Conservation (phyloP, 2,888 invertebrate species). For the Callyntrura guangdongensis region DNA sequence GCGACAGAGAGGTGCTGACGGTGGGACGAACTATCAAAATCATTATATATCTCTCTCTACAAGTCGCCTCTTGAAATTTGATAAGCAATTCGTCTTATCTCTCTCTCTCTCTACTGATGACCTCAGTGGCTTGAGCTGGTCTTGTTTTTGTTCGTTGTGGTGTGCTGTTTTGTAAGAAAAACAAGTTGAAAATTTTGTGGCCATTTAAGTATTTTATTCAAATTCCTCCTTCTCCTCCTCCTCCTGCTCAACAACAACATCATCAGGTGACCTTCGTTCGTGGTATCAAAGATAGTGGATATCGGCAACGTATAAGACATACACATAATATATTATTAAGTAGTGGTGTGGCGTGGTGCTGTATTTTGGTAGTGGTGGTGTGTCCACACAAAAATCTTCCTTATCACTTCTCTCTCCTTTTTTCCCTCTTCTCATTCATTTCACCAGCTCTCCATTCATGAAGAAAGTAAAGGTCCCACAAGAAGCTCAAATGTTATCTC, state of each 20-base stretch:
- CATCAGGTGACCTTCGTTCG: slow-evolving; percentile 43
- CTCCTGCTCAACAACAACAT: too few relatives aligned
- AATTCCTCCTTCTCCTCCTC: neutral
- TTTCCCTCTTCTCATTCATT: slow-evolving; percentile 37
- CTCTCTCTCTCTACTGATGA: slow-evolving; percentile 20
- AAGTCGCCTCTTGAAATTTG: slow-evolving; percentile 35
- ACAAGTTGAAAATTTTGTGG: slow-evolving; percentile 54
- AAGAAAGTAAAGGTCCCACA: slow-evolving; percentile 25
- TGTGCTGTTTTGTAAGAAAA: slow-evolving; percentile 23
- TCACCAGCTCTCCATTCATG: neutral
- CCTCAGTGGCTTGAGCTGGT: slow-evolving; percentile 29
- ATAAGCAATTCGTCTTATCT: slow-evolving; percentile 47
- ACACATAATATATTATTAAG: neutral
- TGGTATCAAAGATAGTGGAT: neutral
- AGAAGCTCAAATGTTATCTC: slow-evolving; percentile 33
- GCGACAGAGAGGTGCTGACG: too few relatives aligned
- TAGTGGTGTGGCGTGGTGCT: slow-evolving; percentile 39
- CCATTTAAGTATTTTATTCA: slow-evolving; percentile 48
- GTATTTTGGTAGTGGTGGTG: slow-evolving; percentile 39
- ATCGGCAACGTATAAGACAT: slow-evolving; percentile 34
- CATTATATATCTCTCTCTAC: neutral
- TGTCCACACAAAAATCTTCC: neutral
- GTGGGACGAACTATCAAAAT: neutral
- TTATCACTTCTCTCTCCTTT: neutral
- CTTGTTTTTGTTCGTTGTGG: slow-evolving; percentile 31